Evolutionary conservation across 2,797 vertebrate species (phyloP).

Genomic region (Pempheris klunzingeri): DNA sequence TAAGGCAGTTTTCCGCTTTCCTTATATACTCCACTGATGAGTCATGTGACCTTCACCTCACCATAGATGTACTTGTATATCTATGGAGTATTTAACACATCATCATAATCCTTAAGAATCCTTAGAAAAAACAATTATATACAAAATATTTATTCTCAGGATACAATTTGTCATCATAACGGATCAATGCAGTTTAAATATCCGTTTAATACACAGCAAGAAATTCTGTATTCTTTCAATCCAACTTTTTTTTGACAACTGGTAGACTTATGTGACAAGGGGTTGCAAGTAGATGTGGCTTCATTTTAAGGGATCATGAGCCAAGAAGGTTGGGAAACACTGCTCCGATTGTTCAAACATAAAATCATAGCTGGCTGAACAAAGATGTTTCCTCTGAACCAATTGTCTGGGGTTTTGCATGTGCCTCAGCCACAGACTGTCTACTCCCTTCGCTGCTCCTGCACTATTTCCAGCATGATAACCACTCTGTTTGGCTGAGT

Average conservation of each 20-base stretch:
- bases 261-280: neutral
- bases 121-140: too few species aligned
- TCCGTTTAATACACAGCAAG: neutral
- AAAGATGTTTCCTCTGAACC: constrained; percentile 17
- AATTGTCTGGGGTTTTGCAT: constrained; percentile 18
- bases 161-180: neutral
- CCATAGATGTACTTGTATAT: too few species aligned
- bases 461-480: constrained; percentile 45
- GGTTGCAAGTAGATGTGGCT: neutral
- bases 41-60: neutral
- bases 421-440: constrained; percentile 14
- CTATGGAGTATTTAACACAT: neutral
- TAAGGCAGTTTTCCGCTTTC: neutral
- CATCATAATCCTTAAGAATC: neutral
- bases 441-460: constrained; percentile 2
- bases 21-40: neutral
- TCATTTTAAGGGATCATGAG: neutral
- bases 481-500: constrained; percentile 26
- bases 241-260: neutral
- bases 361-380: constrained; percentile 4
- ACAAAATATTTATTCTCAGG: neutral
- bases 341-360: constrained; percentile 16
- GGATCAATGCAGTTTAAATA: neutral
- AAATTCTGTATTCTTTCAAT: neutral
- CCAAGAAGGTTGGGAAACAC: neutral